Evolutionary conservation across 2,797 vertebrate species (phyloP).

Genomic region (Tamandua tetradactyla): DNA sequence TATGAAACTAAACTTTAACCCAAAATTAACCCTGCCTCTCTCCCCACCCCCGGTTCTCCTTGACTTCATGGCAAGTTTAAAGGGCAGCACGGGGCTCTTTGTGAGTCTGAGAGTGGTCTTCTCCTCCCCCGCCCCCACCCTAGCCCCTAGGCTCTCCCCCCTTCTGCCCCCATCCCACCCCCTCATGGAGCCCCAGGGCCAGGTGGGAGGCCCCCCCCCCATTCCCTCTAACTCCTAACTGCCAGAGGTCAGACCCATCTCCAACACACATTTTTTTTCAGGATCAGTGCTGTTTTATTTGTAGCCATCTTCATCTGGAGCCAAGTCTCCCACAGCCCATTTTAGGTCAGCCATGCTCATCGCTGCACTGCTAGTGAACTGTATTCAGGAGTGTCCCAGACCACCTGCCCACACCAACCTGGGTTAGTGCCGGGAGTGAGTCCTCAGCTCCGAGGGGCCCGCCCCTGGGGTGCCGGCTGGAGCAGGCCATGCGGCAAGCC

Average conservation of each 20-base stretch:
- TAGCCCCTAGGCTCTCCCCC: slow-evolving; percentile 49
- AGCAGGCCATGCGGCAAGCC: background rate
- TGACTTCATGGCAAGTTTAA: slow-evolving; percentile 88
- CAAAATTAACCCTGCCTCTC: slow-evolving; percentile 85
- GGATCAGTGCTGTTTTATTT: slow-evolving; percentile 63
- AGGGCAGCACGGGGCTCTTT: slow-evolving; percentile 88
- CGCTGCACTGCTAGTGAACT: slow-evolving; percentile 85
- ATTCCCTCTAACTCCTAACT: slow-evolving; percentile 63
- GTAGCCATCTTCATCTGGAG: slow-evolving; percentile 82
- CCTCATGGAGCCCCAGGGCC: slow-evolving; percentile 20
- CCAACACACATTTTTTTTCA: slow-evolving; percentile 52
- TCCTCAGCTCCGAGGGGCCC: slow-evolving; percentile 54
- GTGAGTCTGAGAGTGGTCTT: slow-evolving; percentile 77
- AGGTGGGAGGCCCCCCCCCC: slow-evolving; percentile 54
- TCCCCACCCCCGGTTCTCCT: slow-evolving; percentile 74
- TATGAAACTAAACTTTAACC: slow-evolving; percentile 87
- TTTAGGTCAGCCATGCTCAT: slow-evolving; percentile 83
- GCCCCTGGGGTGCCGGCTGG: background rate
- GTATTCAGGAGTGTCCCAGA: slow-evolving; percentile 82
- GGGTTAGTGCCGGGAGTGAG: slow-evolving; percentile 39
- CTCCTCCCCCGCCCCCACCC: slow-evolving; percentile 51
- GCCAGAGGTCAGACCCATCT: slow-evolving; percentile 51
- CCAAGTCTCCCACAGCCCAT: slow-evolving; percentile 77
- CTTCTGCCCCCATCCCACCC: background rate
- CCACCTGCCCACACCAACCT: slow-evolving; percentile 70